Evolutionary conservation across 2,888 invertebrate genomes (phyloP).

Genomic region (Machimus atricapillus): DNA sequence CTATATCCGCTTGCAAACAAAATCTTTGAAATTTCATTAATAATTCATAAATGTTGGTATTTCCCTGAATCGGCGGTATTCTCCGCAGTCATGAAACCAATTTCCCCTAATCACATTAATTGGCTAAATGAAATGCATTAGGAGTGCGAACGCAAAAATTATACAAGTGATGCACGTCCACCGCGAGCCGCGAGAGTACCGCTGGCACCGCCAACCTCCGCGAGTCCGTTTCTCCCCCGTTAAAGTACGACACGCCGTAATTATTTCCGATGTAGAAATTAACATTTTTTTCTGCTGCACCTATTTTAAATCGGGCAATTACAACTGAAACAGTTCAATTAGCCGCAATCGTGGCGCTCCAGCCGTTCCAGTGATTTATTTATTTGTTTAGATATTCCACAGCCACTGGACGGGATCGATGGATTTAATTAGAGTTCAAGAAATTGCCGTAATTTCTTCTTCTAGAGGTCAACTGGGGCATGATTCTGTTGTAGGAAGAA

Average conservation of each 20-base stretch:
- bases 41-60: background rate
- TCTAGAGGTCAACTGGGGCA: background rate
- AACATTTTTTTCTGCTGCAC: background rate
- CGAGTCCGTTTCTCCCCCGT: background rate
- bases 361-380: background rate
- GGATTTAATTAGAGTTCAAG: background rate
- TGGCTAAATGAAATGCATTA: background rate
- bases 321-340: background rate
- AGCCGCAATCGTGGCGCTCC: background rate
- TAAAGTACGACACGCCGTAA: background rate
- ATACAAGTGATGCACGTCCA: background rate
- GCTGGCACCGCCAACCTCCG: background rate
- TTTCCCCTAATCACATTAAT: background rate
- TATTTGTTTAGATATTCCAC: background rate
- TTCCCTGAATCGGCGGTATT: background rate
- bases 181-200: background rate
- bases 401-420: background rate
- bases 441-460: background rate
- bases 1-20: background rate
- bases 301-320: background rate
- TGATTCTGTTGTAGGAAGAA: too few relatives aligned
- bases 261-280: background rate
- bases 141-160: background rate
- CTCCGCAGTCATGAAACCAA: background rate
- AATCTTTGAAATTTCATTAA: background rate